These are phyloP conservation scores for Parambassis ranga DNA, from an alignment of 2,797 vertebrate species.

Conservation along the genomic window DNA sequence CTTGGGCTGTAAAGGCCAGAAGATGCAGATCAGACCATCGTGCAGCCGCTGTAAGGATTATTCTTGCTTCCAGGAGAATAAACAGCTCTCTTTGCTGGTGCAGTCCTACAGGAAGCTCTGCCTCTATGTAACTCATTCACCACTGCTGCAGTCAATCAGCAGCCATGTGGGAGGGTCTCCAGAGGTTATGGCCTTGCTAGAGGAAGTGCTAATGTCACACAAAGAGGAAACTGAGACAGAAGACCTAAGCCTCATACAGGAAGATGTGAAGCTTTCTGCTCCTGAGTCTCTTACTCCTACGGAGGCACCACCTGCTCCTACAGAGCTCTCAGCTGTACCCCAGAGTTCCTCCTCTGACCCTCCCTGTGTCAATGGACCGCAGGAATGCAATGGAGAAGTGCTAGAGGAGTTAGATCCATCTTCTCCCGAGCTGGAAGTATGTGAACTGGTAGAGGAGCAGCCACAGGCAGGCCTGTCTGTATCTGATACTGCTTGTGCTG, in stretches of 20 bases:
- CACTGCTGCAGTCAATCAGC: slow-evolving; percentile 87
- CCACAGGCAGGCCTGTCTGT: slow-evolving; percentile 62
- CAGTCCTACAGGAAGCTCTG: slow-evolving; percentile 96
- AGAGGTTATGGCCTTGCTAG: slow-evolving; percentile 90
- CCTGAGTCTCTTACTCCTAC: slow-evolving; percentile 85
- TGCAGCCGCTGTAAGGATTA: slow-evolving; percentile 98
- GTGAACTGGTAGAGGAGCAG: slow-evolving; percentile 84
- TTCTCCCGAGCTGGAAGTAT: slow-evolving; percentile 79
- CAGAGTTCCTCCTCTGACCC: slow-evolving; percentile 77
- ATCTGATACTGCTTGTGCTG: slow-evolving; percentile 60
- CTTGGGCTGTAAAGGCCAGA: slow-evolving; percentile 93
- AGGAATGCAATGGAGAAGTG: slow-evolving; percentile 87
- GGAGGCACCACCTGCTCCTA: slow-evolving; percentile 87
- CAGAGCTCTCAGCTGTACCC: slow-evolving; percentile 79
- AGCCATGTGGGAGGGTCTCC: slow-evolving; percentile 87
- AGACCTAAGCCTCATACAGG: slow-evolving; percentile 54
- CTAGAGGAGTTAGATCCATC: slow-evolving; percentile 84
- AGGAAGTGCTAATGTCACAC: slow-evolving; percentile 86
- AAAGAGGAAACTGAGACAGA: slow-evolving; percentile 66
- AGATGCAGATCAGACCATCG: slow-evolving; percentile 91
- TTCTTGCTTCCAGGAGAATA: slow-evolving; percentile 93
- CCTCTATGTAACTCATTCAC: slow-evolving; percentile 91
- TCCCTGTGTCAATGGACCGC: slow-evolving; percentile 84
- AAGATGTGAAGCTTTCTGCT: slow-evolving; percentile 56
- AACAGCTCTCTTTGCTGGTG: slow-evolving; percentile 92